Conservation (phyloP, 2,797 vertebrate species). For the Myotis planiceps region DNA sequence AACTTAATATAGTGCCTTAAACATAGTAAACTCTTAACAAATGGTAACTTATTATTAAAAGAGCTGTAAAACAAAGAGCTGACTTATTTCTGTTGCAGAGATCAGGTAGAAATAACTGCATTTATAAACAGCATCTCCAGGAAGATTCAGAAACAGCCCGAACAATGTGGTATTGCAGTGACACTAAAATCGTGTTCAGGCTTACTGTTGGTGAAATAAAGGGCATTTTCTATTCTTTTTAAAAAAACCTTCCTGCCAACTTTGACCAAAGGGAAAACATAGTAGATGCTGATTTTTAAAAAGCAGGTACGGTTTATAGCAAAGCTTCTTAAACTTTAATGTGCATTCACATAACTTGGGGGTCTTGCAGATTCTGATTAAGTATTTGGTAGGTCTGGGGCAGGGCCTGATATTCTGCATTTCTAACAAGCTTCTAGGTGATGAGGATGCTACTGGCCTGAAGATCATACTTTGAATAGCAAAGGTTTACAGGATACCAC, state of each 20-base stretch:
- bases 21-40: constrained; percentile 41
- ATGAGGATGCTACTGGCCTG: neutral
- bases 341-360: neutral
- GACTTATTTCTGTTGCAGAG: neutral
- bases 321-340: constrained; percentile 14
- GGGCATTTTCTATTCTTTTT: neutral
- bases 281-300: constrained; percentile 13
- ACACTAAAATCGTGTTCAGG: neutral
- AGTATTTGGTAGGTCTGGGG: neutral
- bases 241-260: neutral
- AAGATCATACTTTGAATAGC: neutral
- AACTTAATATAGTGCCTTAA: neutral
- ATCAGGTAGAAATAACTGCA: neutral
- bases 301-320: neutral
- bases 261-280: neutral
- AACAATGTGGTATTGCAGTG: neutral
- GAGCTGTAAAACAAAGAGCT: constrained; percentile 8
- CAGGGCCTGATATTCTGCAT: neutral
- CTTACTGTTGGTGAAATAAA: constrained; percentile 48
- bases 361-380: neutral
- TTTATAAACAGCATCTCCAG: neutral
- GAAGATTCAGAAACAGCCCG: constrained; percentile 43
- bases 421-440: neutral
- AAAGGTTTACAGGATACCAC: neutral
- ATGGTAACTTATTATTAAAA: constrained; percentile 15